Percentiles rank a stretch among this genome's conserved stretches.
phyloP scores from a whole-genome alignment of 2,888 invertebrate species.

The Pristionchus arcanus region DNA sequence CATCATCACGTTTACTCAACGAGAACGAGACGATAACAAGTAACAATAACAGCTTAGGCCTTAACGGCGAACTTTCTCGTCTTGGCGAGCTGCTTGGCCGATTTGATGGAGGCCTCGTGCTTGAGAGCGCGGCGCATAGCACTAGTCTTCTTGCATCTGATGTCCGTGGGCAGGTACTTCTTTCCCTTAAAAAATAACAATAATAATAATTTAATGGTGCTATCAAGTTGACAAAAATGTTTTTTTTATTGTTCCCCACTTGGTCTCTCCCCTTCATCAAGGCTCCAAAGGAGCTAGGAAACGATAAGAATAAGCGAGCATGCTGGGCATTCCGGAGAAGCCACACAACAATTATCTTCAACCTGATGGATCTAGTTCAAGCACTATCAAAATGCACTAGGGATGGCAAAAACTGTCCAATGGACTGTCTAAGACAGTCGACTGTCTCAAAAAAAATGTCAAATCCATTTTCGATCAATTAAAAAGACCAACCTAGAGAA shows the following conservation, averaged over 20 bases:
- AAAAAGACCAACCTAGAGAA: slow-evolving; percentile 85
- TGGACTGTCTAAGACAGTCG: too few relatives aligned
- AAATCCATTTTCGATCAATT: too few relatives aligned
- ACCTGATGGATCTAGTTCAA: slow-evolving; percentile 68
- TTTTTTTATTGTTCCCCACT: background rate
- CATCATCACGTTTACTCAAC: slow-evolving; percentile 52
- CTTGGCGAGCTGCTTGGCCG: slow-evolving; percentile 92
- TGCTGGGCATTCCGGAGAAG: slow-evolving; percentile 71
- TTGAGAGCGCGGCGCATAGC: slow-evolving; percentile 93
- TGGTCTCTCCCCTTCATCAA: slow-evolving; percentile 72
- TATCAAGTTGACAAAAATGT: too few relatives aligned
- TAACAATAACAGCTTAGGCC: slow-evolving; percentile 84
- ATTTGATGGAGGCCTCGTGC: slow-evolving; percentile 90
- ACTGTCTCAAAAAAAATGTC: background rate
- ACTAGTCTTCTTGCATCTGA: slow-evolving; percentile 96
- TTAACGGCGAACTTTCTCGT: slow-evolving; percentile 93
- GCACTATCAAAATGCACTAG: slow-evolving; percentile 53
- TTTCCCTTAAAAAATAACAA: slow-evolving; percentile 47
- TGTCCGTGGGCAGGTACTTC: slow-evolving; percentile 94
- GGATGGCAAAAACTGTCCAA: too few relatives aligned
- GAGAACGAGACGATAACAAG: slow-evolving; percentile 40
- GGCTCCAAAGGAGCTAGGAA: slow-evolving; percentile 67
- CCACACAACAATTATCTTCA: slow-evolving; percentile 68
- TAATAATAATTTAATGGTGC: slow-evolving; percentile 57
- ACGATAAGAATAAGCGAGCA: slow-evolving; percentile 71